Evolutionary conservation across 2,888 invertebrate genomes (phyloP), one percentile per base, ranked within the genome.

Genomic region (Rhagium mordax): DNA sequence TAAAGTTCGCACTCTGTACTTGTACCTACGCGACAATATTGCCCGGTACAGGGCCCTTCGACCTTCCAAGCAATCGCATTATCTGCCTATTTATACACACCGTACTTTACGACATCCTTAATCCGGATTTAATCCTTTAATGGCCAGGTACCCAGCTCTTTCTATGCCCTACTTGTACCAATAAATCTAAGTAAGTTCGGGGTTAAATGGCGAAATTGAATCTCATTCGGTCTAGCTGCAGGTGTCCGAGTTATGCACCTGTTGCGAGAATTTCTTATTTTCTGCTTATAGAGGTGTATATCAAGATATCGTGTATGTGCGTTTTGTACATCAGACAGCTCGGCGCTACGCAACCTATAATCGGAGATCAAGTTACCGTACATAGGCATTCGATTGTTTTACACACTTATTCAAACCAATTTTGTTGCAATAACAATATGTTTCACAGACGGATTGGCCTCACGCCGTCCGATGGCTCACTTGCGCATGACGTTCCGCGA

Each of bases 321-420:
- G 67, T 69, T 60, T 67, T 65, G 70, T 70, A 65, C 72, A 67
- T 78, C 84, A 86, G 86, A 86, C 86, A 81, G 86, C 85, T 71
- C 82, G 86, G 85, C 86, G 86, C 85, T 79, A 71, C 66, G 77
- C 73, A 76, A 80, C 78, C 80, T 81, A 81, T 85, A 83, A 84
- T 84, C 80, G 82, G 81, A 83, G 82, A 84, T 83, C 85, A 85
- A 84, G 84, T 85, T 85, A 78, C 85, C 85, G 83, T 85, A 85
- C 79, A 83, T 80, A 84, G 84, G 76, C 77, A 78, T 70, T 77
- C 77, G 73, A 81, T 79, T 80, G 80, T 82, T 81, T 81, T 73
- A 27, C 61, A 70, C 33, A 66, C 65, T 73, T 75, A 75, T 60
- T 55, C 33, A 64, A 72, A 65, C 53, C 60, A 61, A 75, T 71